Evolutionary conservation across 1,140 invertebrate species (phyloP), one percentile per base, ranked within the genome.

Genomic region (Nephila pilipes): DNA sequence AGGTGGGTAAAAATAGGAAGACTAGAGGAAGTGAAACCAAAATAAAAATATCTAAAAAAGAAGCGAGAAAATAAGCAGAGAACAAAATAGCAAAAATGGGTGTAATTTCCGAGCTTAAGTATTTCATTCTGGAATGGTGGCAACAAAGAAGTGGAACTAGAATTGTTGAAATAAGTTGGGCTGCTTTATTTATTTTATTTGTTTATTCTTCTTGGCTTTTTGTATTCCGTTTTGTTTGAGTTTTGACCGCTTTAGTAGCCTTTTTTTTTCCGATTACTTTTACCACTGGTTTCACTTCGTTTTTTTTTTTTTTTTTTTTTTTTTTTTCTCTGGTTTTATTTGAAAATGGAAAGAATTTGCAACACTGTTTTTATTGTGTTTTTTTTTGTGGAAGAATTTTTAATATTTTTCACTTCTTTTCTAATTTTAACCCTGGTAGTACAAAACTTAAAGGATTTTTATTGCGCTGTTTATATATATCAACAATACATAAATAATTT

Each of bases 61-160:
- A 32, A 60, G 57, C 83, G 25, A 69, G 36, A 18, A 54, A 54
- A 20, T 58, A 85, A 85, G 54, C 29, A 60, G 38, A 54, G 83
- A 88, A 69, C 20, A 69, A 88, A 54, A 54, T n/a, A 65, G 85
- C 58, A 88, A 88, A 55, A 88, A 88, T 88, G 85, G 55, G 85
- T 69, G 85, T 88, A 88, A 88, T 88, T 88, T 88, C 85, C 60
- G 38, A 69, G 85, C 85, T 69, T 88, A 88, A 88, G 85, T 88
- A 88, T 88, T 88, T 88, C 60, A 69, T 54, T 88, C 63, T 54
- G n/a, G 85, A 88, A 69, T 65, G 63, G 85, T 69, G 85, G 85
- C 60, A 88, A 57, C 83, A 60, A 58, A 57, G 57, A 85, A 85
- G 60, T 88, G 85, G 63, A 57, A 46, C 60, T 88, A 22, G 63